Evolutionary conservation across 2,888 invertebrate species (phyloP), one percentile per base, ranked within the genome.

Genomic region (Blomia tropicalis): DNA sequence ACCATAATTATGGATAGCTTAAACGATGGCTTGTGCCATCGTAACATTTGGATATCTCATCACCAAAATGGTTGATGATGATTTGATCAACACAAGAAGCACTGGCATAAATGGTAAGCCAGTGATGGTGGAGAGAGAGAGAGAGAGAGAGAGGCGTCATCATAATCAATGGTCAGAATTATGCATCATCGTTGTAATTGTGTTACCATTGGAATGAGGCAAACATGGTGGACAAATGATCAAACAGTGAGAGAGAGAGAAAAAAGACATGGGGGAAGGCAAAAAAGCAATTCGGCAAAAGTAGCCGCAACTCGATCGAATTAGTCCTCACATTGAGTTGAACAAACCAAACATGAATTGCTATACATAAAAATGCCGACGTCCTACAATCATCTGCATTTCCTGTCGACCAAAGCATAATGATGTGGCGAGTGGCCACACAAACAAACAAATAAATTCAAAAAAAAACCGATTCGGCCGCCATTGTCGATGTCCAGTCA

Each of bases 251-350:
- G n/a, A 14, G n/a, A n/a, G n/a, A 41, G 14, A 41, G 41, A 41
- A 41, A 14, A 41, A n/a, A 41, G 41, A 41, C n/a, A n/a, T n/a
- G n/a, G n/a, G n/a, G n/a, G n/a, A n/a, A n/a, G n/a, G n/a, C n/a
- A n/a, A n/a, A n/a, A n/a, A n/a, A n/a, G n/a, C n/a, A n/a, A n/a
- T n/a, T n/a, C n/a, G 36, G 36, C 36, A 14, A 7, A 47, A 47
- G 51, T 47, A n/a, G 51, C 51, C 51, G n/a, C n/a, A n/a, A n/a
- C n/a, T n/a, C n/a, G 51, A 47, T 47, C 51, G 51, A 47, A 47
- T 47, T 47, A 47, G 36, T 36, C 36, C 36, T 36, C 7, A 11
- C 36, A 36, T 36, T 36, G 36, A 17, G 17, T 7, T 7, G 36
- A 7, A 36, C 36, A 7, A 36, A 11, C 17, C 7, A 7, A 7